phyloP scores from a whole-genome alignment of 2,888 invertebrate genomes.

The Hirudinaria manillensis region DNA sequence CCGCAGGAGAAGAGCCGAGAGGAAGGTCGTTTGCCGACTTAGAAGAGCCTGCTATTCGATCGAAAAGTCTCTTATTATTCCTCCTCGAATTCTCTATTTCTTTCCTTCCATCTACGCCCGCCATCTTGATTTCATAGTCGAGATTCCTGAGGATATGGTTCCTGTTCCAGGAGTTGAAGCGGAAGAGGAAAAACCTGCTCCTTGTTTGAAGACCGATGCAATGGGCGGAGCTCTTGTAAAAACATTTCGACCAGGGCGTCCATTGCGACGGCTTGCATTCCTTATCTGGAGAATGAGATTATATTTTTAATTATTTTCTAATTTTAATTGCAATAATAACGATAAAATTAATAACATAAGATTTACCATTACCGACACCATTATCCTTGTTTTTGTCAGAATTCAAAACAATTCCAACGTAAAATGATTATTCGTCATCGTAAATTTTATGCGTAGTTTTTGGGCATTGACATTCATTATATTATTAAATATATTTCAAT shows the following conservation, averaged over 20 bases:
- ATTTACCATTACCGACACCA: not conserved
- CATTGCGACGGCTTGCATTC: not conserved
- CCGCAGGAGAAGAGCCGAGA: not conserved
- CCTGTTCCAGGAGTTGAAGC: not conserved
- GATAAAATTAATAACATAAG: not conserved
- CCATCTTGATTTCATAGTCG: not conserved
- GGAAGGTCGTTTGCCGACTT: not conserved
- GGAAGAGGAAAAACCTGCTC: not conserved
- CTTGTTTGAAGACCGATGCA: not conserved
- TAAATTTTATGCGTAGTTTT: too few relatives aligned
- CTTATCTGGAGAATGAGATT: not conserved
- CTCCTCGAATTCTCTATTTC: not conserved
- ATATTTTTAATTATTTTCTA: not conserved
- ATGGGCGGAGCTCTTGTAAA: not conserved
- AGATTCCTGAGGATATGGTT: not conserved
- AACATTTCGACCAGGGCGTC: not conserved
- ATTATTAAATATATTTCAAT: too few relatives aligned
- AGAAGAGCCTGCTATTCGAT: not conserved
- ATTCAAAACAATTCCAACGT: too few relatives aligned
- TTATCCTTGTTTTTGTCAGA: too few relatives aligned
- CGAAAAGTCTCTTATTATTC: not conserved
- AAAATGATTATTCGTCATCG: too few relatives aligned
- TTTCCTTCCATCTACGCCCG: not conserved
- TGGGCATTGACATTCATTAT: too few relatives aligned
- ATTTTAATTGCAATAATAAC: not conserved